Evolutionary conservation across 1,140 invertebrate genomes (phyloP).

Genomic region (Arctopsyche grandis): DNA sequence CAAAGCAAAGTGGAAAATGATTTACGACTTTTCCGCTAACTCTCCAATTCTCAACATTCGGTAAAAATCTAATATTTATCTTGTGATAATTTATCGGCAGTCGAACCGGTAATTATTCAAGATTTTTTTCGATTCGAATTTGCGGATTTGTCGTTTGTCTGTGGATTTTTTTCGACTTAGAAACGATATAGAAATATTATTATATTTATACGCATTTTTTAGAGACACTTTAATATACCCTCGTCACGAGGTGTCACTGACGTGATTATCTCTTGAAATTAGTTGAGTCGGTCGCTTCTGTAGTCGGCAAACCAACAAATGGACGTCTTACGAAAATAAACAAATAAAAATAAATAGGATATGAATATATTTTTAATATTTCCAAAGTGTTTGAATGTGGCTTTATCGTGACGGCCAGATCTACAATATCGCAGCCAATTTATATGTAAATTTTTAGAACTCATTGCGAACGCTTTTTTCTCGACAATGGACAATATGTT

Average conservation of each 20-base stretch:
- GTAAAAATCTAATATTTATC: not conserved
- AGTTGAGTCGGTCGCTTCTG: not conserved
- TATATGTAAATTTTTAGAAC: slow-evolving; percentile 1
- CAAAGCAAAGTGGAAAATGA: not conserved
- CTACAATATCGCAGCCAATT: not conserved
- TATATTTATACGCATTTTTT: not conserved
- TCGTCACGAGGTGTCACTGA: not conserved
- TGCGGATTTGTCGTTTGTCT: not conserved
- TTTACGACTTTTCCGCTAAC: not conserved
- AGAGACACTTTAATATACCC: not conserved
- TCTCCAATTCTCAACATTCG: not conserved
- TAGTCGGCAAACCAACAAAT: not conserved
- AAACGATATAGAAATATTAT: no score
- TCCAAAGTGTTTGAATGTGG: not conserved
- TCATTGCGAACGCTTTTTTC: not conserved
- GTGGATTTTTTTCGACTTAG: not conserved
- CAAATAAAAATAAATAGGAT: not conserved
- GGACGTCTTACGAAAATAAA: not conserved
- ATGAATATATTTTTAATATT: not conserved
- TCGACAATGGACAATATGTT: not conserved
- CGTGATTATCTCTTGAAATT: not conserved
- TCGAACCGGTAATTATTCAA: not conserved
- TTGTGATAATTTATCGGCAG: not conserved
- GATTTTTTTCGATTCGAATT: not conserved
- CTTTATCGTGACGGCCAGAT: not conserved